Percentiles rank a stretch among this genome's conserved stretches.
Conservation (phyloP, 2,797 vertebrate genomes). For the Gouania willdenowi region DNA sequence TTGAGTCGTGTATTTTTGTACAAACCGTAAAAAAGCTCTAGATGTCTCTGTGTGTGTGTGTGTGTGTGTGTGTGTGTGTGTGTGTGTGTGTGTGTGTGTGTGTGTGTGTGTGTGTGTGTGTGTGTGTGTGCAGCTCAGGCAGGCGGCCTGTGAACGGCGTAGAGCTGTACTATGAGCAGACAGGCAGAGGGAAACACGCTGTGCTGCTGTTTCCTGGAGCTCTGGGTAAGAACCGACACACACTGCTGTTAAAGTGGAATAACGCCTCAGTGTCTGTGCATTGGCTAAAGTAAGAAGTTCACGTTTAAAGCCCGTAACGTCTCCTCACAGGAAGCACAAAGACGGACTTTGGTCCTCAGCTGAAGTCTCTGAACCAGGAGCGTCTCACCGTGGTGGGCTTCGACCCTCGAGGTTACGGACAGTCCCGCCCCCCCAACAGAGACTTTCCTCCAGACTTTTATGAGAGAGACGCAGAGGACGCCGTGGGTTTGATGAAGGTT, state of each 20-base stretch:
- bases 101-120: too few relatives aligned
- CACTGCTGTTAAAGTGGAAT: too few relatives aligned
- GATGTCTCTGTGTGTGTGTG: too few relatives aligned
- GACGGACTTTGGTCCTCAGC: conserved; percentile 88
- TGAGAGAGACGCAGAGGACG: conserved; percentile 89
- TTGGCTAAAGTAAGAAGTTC: too few relatives aligned
- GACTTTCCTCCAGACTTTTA: conserved; percentile 88
- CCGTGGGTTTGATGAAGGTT: conserved; percentile 87
- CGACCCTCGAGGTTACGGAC: conserved; percentile 89
- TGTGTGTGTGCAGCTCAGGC: too few relatives aligned
- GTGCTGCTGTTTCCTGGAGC: conserved; percentile 87
- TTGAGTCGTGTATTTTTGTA: too few relatives aligned
- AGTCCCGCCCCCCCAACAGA: conserved; percentile 83
- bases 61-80: too few relatives aligned
- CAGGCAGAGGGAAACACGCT: conserved; percentile 78
- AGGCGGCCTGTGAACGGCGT: conserved; percentile 81
- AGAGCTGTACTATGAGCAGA: conserved; percentile 81
- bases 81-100: too few relatives aligned
- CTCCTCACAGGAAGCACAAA: conserved; percentile 75
- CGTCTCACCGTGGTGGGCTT: conserved; percentile 83
- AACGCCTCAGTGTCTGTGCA: too few relatives aligned
- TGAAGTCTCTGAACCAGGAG: conserved; percentile 79
- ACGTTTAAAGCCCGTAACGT: too few relatives aligned
- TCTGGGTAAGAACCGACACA: conserved; percentile 80
- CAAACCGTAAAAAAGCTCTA: too few relatives aligned